A percentile compares a stretch with the other conserved stretches of the same genome.
These are phyloP conservation scores for Hylaea fasciaria DNA, from an alignment of 2,888 invertebrate species.

Conservation along the genomic window DNA sequence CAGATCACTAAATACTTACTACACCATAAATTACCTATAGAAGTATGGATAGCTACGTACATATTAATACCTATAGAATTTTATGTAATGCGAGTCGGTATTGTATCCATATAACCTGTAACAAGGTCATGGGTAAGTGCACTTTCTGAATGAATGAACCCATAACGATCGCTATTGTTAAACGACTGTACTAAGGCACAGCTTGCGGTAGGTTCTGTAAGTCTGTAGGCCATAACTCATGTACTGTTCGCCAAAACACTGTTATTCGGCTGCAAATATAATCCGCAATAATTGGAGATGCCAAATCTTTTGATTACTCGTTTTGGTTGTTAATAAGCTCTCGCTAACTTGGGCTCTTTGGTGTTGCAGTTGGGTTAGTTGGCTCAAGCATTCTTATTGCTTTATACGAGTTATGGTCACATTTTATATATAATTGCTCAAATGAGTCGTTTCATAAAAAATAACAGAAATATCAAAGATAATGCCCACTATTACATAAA, in stretches of 20 bases:
- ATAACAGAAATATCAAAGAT: no score
- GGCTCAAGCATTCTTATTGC: no score
- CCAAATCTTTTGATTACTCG: background rate
- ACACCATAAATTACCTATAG: no score
- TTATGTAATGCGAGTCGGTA: constrained; percentile 33
- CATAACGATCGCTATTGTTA: constrained; percentile 42
- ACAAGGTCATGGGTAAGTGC: constrained; percentile 54
- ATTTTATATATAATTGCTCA: no score
- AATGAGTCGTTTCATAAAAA: no score
- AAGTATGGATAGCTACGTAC: no score
- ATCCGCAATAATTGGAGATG: constrained; percentile 8
- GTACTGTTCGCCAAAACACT: constrained; percentile 24
- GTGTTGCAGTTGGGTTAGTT: no score
- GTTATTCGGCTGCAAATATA: background rate
- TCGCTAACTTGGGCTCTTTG: no score
- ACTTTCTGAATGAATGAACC: constrained; percentile 52
- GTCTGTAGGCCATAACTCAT: constrained; percentile 32
- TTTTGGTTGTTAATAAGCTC: background rate
- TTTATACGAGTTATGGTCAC: no score
- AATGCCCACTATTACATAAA: no score
- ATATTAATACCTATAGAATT: background rate
- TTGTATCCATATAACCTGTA: constrained; percentile 39
- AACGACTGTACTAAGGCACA: constrained; percentile 31
- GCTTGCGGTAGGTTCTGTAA: constrained; percentile 39
- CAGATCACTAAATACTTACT: no score